These are phyloP conservation scores for Calameuta idolon DNA, from an alignment of 2,888 invertebrate genomes.

Conservation along the genomic window DNA sequence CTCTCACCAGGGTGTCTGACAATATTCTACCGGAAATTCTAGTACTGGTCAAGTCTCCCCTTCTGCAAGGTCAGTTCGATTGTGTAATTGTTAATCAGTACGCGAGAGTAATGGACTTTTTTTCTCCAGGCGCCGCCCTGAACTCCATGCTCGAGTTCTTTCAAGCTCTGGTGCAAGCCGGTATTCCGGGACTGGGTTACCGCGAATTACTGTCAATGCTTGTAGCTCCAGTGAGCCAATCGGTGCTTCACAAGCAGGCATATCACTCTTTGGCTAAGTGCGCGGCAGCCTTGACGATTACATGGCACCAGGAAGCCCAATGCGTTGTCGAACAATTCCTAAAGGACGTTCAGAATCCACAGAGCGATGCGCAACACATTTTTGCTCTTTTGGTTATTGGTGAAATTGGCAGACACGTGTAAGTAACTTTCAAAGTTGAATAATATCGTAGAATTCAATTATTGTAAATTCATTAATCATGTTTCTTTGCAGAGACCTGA, in stretches of 20 bases:
- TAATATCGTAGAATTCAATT: background rate
- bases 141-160: conserved; percentile 92
- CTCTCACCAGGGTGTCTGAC: conserved; percentile 78
- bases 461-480: background rate
- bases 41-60: conserved; percentile 87
- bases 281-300: conserved; percentile 91
- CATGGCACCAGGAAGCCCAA: conserved; percentile 79
- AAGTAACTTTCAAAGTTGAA: conserved; percentile 62
- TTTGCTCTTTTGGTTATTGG: conserved; percentile 96
- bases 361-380: conserved; percentile 85
- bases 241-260: conserved; percentile 76
- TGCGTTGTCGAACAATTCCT: conserved; percentile 77
- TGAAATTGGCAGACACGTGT: conserved; percentile 96
- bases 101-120: conserved; percentile 7
- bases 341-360: conserved; percentile 78
- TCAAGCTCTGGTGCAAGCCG: conserved; percentile 88
- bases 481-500: conserved; percentile 76
- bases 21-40: conserved; percentile 89
- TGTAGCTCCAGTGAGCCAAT: conserved; percentile 75
- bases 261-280: conserved; percentile 97
- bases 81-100: background rate
- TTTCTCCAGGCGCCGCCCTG: conserved; percentile 82
- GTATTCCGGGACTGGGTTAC: conserved; percentile 83
- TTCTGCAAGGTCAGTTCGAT: conserved; percentile 80
- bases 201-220: conserved; percentile 83